Percentiles rank a stretch among this genome's conserved stretches.
These are phyloP conservation scores for Calliopsis andreniformis DNA, from an alignment of 1,140 invertebrate genomes.

Conservation along the genomic window DNA sequence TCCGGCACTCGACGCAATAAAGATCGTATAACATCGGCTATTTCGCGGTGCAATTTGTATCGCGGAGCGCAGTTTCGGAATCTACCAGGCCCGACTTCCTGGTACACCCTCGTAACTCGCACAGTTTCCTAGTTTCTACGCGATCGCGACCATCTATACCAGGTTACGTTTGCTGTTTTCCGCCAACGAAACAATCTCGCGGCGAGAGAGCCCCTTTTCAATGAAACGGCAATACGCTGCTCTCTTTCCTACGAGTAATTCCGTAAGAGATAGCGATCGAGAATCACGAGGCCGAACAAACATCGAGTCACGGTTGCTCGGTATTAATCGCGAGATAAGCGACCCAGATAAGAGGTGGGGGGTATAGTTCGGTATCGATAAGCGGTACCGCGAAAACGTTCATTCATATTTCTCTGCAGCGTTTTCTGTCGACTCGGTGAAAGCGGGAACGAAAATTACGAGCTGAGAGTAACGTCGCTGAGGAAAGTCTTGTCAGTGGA, in stretches of 20 bases:
- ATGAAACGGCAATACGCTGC: constrained; percentile 10
- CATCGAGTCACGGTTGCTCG: constrained; percentile 9
- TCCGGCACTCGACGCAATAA: constrained; percentile 56
- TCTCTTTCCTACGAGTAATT: background rate
- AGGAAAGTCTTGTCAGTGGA: background rate
- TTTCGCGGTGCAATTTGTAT: constrained; percentile 24
- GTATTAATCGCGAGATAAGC: constrained; percentile 17
- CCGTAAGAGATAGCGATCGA: background rate
- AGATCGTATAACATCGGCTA: constrained; percentile 44
- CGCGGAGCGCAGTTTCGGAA: constrained; percentile 12
- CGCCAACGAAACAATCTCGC: background rate
- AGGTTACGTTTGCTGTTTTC: background rate
- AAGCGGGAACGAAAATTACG: constrained; percentile 5
- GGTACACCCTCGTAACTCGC: background rate
- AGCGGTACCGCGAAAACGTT: background rate
- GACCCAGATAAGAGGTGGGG: background rate
- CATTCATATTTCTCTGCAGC: background rate
- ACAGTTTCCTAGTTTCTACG: background rate
- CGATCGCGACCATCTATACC: background rate
- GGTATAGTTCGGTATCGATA: constrained; percentile 7
- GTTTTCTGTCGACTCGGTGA: constrained; percentile 26
- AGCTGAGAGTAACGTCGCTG: background rate
- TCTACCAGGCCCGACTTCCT: background rate
- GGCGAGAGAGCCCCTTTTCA: background rate
- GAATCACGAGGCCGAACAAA: background rate